phyloP scores from a whole-genome alignment of 2,113 vertebrate genomes.

The Rhagologus leucostigma region DNA sequence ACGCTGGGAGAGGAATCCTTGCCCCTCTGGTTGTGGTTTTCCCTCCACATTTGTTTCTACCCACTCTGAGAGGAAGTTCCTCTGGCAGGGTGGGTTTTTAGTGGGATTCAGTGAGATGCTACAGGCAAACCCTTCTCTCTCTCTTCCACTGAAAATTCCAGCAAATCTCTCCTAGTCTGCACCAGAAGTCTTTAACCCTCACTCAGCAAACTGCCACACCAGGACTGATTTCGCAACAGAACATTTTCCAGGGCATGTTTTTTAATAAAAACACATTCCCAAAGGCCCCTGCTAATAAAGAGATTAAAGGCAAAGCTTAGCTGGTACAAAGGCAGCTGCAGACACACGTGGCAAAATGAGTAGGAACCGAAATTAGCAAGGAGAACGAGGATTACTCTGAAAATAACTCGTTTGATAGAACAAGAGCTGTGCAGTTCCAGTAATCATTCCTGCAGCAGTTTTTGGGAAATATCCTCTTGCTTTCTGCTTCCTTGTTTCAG shows the following conservation, averaged over 20 bases:
- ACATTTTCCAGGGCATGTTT: neutral
- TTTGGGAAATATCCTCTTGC: neutral
- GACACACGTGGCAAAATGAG: neutral
- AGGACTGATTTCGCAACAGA: neutral
- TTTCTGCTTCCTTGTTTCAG: neutral
- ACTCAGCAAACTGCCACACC: neutral
- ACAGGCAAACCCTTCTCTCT: neutral
- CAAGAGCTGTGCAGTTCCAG: neutral
- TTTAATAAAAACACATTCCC: conserved; percentile 24
- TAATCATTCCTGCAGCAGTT: conserved; percentile 1
- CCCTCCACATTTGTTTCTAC: neutral
- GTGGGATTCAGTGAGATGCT: neutral
- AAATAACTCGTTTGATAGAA: neutral
- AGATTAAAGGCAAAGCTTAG: conserved; percentile 44
- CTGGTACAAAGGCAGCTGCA: neutral
- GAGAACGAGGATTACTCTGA: neutral
- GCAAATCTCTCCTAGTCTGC: neutral
- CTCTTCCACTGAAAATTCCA: neutral
- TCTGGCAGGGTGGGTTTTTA: neutral
- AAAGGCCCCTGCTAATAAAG: neutral
- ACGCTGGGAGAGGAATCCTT: neutral
- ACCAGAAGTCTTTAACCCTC: neutral
- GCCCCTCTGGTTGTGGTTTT: neutral
- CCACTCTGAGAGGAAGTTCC: neutral
- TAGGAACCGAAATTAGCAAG: neutral